Base-by-base conservation (phyloP, 2,797 vertebrate genomes). In the Amphiprion clarkii region DNA sequence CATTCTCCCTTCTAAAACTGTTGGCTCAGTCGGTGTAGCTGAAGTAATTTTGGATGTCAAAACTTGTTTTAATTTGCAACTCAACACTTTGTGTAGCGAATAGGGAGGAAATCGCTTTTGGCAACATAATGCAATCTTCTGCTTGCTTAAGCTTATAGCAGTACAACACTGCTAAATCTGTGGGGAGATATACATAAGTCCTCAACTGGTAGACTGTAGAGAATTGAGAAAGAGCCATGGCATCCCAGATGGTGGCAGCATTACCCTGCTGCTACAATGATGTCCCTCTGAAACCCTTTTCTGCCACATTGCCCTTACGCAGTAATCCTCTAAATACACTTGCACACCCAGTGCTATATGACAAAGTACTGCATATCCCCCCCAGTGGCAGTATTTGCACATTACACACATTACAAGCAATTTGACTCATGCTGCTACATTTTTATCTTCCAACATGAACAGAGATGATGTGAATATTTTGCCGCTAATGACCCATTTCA, bases 201-300 rank as follows among this genome's bases (percentile, higher is more conserved):
- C 62, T 86, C 65, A 49, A 44, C 77, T 68, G 52, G 67, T 25
- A 40, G 78, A 74, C 71, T 65, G 79, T 23, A 21, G 78, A 83
- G 74, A 84, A 63, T 64, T 77, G 65, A 78, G 71, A 62, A 46
- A 6, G 64, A 72, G 52, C 78, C 29, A 3, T 16, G 5, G 36
- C 31, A 48, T 80, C 72, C 91, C 93, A 93, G 88, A 86, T 85
- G 93, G 91, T 83, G 92, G 88, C 92, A 92, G 92, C 88, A 74
- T 91, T 89, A 69, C 82, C 71, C 89, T 74, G 75, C 88, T 84
- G 71, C 72, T 75, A n/a, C 67, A 59, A 9, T 6, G 14, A 59
- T 48, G 69, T 84, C 78, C 81, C 77, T 66, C 68, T 68, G 79
- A 76, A 87, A 76, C 71, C 54, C 67, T 69, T 84, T 79, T 75